Evolutionary conservation across 2,888 invertebrate genomes (phyloP).

Genomic region (Notodonta ziczac): DNA sequence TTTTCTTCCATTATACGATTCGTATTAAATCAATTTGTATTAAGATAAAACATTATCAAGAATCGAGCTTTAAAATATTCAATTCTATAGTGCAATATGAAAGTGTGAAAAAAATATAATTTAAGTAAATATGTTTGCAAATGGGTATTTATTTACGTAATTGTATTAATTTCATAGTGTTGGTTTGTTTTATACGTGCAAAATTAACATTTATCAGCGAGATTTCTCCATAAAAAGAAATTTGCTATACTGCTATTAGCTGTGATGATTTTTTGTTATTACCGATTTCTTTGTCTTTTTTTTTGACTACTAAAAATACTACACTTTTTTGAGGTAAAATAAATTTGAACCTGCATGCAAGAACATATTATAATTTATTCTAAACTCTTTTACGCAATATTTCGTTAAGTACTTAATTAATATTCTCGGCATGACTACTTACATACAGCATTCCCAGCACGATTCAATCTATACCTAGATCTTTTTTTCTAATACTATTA

Average conservation of each 20-base stretch:
- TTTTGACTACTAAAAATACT: too few species aligned
- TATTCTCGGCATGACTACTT: background rate
- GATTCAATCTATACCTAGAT: too few species aligned
- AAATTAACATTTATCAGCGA: too few species aligned
- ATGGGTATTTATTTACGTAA: constrained; percentile 4
- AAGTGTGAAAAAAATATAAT: constrained; percentile 7
- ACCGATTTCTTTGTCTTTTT: too few species aligned
- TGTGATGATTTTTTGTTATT: constrained; percentile 34
- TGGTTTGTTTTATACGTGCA: too few species aligned
- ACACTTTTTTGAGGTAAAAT: too few species aligned
- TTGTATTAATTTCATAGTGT: too few species aligned
- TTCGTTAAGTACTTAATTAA: background rate
- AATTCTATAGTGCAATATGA: constrained; percentile 43
- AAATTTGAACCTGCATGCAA: background rate
- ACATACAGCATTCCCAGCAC: background rate
- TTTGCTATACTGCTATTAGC: constrained; percentile 36
- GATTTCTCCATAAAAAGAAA: background rate
- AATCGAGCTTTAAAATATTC: constrained; percentile 44
- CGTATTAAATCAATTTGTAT: background rate
- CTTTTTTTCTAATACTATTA: too few species aligned
- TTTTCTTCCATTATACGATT: background rate
- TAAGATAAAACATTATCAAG: constrained; percentile 26
- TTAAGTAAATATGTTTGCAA: background rate
- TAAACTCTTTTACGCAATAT: background rate
- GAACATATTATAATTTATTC: background rate